A percentile compares a stretch with the other conserved stretches of the same genome.
phyloP scores from a whole-genome alignment of 1,140 invertebrate genomes.

The Leptoteleia sp. region DNA sequence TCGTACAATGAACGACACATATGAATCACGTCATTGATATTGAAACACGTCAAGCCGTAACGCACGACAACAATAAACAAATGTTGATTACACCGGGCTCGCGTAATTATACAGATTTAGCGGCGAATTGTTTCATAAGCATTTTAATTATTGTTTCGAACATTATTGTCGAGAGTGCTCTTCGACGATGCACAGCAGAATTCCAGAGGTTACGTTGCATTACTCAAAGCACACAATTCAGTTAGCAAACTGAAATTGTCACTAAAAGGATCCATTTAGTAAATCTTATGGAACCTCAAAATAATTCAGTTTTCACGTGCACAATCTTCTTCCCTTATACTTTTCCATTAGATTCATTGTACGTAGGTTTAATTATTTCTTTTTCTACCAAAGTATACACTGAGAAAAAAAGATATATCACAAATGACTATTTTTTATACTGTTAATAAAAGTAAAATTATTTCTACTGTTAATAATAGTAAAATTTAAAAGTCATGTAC shows the following conservation, averaged over 20 bases:
- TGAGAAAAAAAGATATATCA: too few species aligned
- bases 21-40: constrained; percentile 36
- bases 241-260: constrained; percentile 50
- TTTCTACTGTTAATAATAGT: too few species aligned
- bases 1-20: constrained; percentile 9
- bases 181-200: constrained; percentile 3
- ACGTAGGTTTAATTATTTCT: too few species aligned
- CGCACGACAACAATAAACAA: constrained; percentile 8
- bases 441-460: too few species aligned
- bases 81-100: constrained; percentile 1
- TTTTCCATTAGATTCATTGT: too few species aligned
- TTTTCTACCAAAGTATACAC: too few species aligned
- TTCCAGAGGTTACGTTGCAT: constrained; percentile 6
- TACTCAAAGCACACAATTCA: constrained; percentile 15
- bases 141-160: constrained; percentile 43
- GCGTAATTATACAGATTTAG: constrained; percentile 24
- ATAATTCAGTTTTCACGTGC: background rate
- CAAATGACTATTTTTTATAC: too few species aligned
- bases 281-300: background rate
- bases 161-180: constrained; percentile 22
- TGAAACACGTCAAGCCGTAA: constrained; percentile 8
- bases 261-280: constrained; percentile 19
- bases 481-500: too few species aligned
- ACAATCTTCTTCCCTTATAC: too few species aligned
- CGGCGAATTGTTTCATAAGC: constrained; percentile 24